Base-by-base conservation (phyloP, 2,888 invertebrate species). In the Cataglyphis cursor region DNA sequence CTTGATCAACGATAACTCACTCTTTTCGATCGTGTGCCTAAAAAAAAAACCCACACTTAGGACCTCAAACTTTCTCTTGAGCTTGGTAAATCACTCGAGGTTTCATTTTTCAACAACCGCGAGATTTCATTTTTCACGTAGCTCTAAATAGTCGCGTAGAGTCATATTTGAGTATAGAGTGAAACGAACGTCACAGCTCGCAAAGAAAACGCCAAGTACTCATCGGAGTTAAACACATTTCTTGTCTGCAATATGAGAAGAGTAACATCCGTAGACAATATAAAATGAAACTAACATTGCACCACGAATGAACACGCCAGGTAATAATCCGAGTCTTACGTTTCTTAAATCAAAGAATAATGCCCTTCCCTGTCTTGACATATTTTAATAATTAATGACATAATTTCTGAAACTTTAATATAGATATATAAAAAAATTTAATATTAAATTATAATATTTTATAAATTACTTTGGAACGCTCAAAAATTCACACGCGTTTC, bases 91-190 rank as follows among this genome's bases (percentile, higher is more conserved):
- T 78, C 57, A 21, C 57, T 38, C 35, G 44, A 10, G 10, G n/a
- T 31, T 51, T 59, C 78, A 44, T 70, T 78, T 76, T 76, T 76
- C 76, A 76, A 57, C 66, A 18, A 76, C n/a, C 28, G 41, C 15
- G 9, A 15, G n/a, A 38, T 38, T 76, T 66, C 66, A 76, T 76
- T 76, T 70, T 70, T 59, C 78, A 59, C n/a, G 59, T 24, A 44
- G 59, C 59, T 59, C 38, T 70, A 44, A 15, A 80, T 35, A 70
- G 70, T 70, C 18, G 59, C 57, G 78, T 78, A 70, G 44, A 59
- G 21, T 80, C 35, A 59, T 48, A 44, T 80, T n/a, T 48, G 59
- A 80, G 48, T 35, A 35, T 59, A 48, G 44, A 41, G 28, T 59
- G 35, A 59, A 70, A 44, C 59, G 44, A 61, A 44, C 35, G 18